Base-by-base conservation (phyloP, 1,140 invertebrate species). In the Neodiprion lecontei region DNA sequence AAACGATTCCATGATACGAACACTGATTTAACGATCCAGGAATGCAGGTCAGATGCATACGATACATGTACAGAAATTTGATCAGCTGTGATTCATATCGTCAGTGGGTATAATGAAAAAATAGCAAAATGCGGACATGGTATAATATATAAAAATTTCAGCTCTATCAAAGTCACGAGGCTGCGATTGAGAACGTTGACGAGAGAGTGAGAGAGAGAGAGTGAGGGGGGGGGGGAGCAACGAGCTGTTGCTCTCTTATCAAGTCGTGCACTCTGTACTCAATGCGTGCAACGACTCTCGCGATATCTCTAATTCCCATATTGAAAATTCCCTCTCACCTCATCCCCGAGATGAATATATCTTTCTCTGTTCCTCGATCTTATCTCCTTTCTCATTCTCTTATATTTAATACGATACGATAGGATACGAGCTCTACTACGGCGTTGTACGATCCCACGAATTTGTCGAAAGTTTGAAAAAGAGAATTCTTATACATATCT, bases 221-320 rank as follows among this genome's bases (percentile, higher is more conserved):
- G 17, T 21, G 17, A 21, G 17, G 17, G 17, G 17, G 17, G 17
- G 17, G 28, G 28, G 5, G 28, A 40, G 28, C 2, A 40, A 40
- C 28, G 28, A 40, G 28, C 28, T 40, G 28, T 5, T 40, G 28
- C 28, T 40, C 28, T 40, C 28, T 40, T 61, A 61, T 61, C 53
- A 61, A 61, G 28, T 61, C 53, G 53, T 61, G 28, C 28, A 61
- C 53, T 61, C n/a, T 61, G 53, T 61, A 61, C 53, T 61, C 17
- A 21, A 12, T 61, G 53, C 53, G 53, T 61, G n/a, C 53, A 61
- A 61, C 53, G 53, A 61, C 53, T 61, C n/a, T 17, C n/a, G 3
- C 5, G 8, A 14, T 17, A 61, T 61, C 11, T 61, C 4, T 61
- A 12, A 12, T 61, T 17, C 53, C 7, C 53, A 61, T 17, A 14